Evolutionary conservation across 2,888 invertebrate species (phyloP).

Genomic region (Philereme transversata): DNA sequence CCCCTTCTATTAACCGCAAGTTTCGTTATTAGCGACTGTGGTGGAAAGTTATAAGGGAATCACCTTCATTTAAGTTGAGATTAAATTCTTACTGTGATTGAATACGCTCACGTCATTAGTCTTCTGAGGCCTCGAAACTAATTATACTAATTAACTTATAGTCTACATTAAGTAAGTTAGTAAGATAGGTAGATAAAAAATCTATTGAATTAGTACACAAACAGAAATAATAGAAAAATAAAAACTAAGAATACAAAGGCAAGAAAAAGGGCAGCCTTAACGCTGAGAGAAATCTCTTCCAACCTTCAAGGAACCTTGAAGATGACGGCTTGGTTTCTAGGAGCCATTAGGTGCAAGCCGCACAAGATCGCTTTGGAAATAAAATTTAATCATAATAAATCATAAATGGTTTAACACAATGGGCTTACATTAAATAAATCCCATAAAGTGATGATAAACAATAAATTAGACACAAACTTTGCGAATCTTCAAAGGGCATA

Average conservation of each 20-base stretch:
- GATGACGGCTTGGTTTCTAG: too few relatives aligned
- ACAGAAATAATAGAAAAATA: too few relatives aligned
- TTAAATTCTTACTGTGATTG: constrained; percentile 74
- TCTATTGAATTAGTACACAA: too few relatives aligned
- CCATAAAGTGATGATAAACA: constrained; percentile 75
- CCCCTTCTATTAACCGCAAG: constrained; percentile 70
- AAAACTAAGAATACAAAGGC: too few relatives aligned
- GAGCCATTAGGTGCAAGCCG: too few relatives aligned
- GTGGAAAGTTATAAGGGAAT: constrained; percentile 78
- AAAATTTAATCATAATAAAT: constrained; percentile 51
- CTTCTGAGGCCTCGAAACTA: constrained; percentile 14
- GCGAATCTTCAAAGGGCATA: constrained; percentile 76
- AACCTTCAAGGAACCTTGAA: too few relatives aligned
- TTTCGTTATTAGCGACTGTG: constrained; percentile 80
- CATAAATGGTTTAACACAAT: constrained; percentile 58
- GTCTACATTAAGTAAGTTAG: background rate
- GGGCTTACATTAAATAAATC: constrained; percentile 67
- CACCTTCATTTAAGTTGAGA: constrained; percentile 79
- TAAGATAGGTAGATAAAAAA: too few relatives aligned
- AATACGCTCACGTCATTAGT: constrained; percentile 58
- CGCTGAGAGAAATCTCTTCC: too few relatives aligned
- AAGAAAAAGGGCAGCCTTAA: too few relatives aligned
- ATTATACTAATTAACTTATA: constrained; percentile 13
- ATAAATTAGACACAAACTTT: constrained; percentile 80
- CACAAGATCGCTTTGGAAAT: too few relatives aligned